Evolutionary conservation across 2,113 vertebrate genomes (phyloP).

Genomic region (Struthio camelus): DNA sequence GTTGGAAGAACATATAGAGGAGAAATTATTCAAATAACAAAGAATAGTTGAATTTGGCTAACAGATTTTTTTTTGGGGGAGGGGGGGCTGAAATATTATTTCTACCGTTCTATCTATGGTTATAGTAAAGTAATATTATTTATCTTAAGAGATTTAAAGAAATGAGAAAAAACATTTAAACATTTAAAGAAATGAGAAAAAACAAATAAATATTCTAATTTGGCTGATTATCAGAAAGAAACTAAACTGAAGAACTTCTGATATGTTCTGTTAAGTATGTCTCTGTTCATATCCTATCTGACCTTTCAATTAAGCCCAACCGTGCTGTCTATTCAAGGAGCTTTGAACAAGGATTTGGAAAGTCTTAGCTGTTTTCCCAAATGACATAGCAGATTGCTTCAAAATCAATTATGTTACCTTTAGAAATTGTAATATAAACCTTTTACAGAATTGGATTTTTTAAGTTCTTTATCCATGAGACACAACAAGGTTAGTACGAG

Average conservation of each 20-base stretch:
- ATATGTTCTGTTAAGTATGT: background rate
- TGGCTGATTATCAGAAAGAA: background rate
- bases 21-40: background rate
- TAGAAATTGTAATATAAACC: background rate
- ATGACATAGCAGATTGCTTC: background rate
- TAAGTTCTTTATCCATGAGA: background rate
- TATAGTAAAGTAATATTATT: background rate
- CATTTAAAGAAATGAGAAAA: background rate
- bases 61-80: too few relatives aligned
- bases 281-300: background rate
- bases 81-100: background rate
- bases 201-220: background rate
- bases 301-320: background rate
- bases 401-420: slow-evolving; percentile 6
- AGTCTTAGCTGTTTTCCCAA: slow-evolving; percentile 44
- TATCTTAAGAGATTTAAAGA: background rate
- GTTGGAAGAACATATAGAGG: background rate
- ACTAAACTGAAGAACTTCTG: background rate
- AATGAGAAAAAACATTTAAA: fast-evolving
- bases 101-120: background rate
- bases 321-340: slow-evolving; percentile 7
- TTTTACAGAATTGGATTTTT: background rate
- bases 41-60: background rate
- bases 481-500: background rate
- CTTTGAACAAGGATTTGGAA: slow-evolving; percentile 45